A percentile compares a stretch with the other conserved stretches of the same genome.
phyloP scores from a whole-genome alignment of 2,797 vertebrate genomes.

The Acipenser oxyrinchus region DNA sequence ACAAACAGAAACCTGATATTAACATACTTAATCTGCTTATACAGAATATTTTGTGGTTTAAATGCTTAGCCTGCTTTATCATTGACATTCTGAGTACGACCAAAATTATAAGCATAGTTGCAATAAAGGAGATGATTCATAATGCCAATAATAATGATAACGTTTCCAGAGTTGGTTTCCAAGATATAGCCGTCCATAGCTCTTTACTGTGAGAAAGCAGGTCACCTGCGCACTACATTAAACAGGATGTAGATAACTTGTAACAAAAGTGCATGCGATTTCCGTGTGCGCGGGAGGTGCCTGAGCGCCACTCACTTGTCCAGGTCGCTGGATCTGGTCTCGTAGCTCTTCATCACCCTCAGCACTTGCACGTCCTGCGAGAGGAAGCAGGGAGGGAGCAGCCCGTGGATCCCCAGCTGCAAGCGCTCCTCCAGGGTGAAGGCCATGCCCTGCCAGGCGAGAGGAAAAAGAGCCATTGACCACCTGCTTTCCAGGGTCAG shows the following conservation, averaged over 20 bases:
- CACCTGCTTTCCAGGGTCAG: background rate
- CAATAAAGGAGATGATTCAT: background rate
- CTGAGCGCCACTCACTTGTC: constrained; percentile 72
- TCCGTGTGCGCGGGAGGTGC: background rate
- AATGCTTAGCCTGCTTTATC: too few species aligned
- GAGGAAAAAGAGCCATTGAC: constrained; percentile 16
- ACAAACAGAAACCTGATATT: background rate
- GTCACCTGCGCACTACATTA: background rate
- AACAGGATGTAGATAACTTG: background rate
- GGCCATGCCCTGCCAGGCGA: constrained; percentile 80
- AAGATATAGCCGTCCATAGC: too few species aligned
- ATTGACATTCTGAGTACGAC: too few species aligned
- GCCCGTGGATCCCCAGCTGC: constrained; percentile 91
- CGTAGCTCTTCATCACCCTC: constrained; percentile 88
- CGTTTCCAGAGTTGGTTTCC: background rate
- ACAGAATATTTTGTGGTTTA: background rate
- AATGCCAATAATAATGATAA: background rate
- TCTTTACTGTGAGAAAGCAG: background rate
- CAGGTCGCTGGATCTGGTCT: constrained; percentile 75
- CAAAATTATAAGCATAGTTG: too few species aligned
- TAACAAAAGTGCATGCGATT: background rate
- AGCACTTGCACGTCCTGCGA: constrained; percentile 91
- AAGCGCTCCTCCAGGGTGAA: constrained; percentile 89
- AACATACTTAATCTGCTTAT: too few species aligned
- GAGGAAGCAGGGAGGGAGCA: constrained; percentile 92